A percentile compares a stretch with the other conserved stretches of the same genome.
phyloP scores from a whole-genome alignment of 1,140 invertebrate species.

The Pygmarrhopalites habei region DNA sequence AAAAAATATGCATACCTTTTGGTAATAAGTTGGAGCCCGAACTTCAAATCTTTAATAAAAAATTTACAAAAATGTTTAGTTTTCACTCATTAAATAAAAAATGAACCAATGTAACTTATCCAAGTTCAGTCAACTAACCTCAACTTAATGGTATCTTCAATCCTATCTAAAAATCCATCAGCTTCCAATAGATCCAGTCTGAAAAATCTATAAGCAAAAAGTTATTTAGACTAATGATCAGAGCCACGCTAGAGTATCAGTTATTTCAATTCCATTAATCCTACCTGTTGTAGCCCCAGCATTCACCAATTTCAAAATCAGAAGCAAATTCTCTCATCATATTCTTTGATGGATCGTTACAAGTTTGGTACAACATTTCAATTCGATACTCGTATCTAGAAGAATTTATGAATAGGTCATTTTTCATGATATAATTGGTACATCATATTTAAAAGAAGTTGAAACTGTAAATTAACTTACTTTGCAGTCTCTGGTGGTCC shows the following conservation, averaged over 20 bases:
- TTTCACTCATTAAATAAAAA: neutral
- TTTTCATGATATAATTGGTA: too few species aligned
- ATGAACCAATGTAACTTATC: too few species aligned
- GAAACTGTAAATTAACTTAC: too few species aligned
- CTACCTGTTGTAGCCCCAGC: slow-evolving; percentile 95
- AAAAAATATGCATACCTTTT: too few species aligned
- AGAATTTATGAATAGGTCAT: too few species aligned
- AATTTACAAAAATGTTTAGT: neutral
- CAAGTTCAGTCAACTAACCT: slow-evolving; percentile 28
- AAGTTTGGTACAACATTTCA: slow-evolving; percentile 88
- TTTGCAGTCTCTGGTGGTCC: slow-evolving; percentile 88
- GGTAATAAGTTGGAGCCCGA: slow-evolving; percentile 84
- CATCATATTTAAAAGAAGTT: too few species aligned
- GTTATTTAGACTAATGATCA: too few species aligned
- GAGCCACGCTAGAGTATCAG: too few species aligned
- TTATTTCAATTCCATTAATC: too few species aligned
- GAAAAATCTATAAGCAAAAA: too few species aligned
- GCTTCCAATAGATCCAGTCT: slow-evolving; percentile 78
- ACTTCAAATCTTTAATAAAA: slow-evolving; percentile 70
- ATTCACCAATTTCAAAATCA: slow-evolving; percentile 95
- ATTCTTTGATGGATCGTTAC: slow-evolving; percentile 76
- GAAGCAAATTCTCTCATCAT: slow-evolving; percentile 87
- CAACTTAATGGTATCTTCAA: slow-evolving; percentile 65
- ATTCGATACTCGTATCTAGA: slow-evolving; percentile 90
- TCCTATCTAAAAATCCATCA: slow-evolving; percentile 76